These are phyloP conservation scores for Prunella strophiata DNA, from an alignment of 2,797 vertebrate genomes.

Conservation along the genomic window DNA sequence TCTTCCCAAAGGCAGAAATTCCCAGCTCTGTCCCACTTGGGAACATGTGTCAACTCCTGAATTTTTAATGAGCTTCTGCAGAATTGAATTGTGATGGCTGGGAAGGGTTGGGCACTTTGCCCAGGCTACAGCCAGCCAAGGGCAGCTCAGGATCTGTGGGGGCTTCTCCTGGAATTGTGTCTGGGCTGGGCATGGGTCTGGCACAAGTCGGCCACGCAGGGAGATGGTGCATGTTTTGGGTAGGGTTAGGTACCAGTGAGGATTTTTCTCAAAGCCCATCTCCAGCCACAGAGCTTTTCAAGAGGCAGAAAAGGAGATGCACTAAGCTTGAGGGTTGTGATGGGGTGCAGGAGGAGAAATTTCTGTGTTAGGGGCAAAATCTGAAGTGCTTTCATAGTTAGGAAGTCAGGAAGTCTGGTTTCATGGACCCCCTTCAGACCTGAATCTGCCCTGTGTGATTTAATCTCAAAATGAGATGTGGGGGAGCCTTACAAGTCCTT, in stretches of 20 bases:
- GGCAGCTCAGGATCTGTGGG: neutral
- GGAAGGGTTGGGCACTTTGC: neutral
- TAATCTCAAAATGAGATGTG: neutral
- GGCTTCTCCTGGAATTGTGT: neutral
- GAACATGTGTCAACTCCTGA: neutral
- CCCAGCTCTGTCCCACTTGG: neutral
- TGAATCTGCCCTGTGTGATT: neutral
- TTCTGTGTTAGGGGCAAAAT: neutral
- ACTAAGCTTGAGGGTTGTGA: neutral
- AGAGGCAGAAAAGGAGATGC: neutral
- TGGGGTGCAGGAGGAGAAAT: neutral
- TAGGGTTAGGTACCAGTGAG: neutral
- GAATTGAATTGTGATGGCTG: neutral
- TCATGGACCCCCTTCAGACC: neutral
- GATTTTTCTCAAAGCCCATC: neutral
- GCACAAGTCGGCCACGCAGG: rapidly evolving
- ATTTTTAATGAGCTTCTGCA: neutral
- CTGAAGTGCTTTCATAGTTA: neutral
- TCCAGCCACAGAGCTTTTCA: neutral
- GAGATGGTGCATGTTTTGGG: neutral
- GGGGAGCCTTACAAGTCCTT: neutral
- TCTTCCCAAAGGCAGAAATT: neutral
- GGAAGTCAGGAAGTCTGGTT: neutral
- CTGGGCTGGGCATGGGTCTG: neutral
- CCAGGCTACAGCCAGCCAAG: neutral